Evolutionary conservation across 37 sponge, comb jelly and placozoan species (phyloP).

Genomic region (Halisarca cf. caerulea): DNA sequence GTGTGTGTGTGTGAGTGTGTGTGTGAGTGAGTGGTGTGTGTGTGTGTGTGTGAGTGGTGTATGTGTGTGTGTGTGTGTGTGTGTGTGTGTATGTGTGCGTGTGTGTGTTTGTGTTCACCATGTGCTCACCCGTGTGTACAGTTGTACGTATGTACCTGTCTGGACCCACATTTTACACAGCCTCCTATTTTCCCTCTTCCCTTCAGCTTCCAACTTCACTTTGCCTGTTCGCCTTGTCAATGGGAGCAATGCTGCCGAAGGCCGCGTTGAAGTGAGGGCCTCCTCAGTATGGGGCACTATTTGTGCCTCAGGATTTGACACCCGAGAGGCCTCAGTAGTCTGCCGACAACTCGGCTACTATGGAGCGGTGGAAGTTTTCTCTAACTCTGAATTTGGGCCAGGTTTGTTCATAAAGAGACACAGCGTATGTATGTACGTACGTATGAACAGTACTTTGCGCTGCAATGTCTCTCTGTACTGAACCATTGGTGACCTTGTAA

Average conservation of each 20-base stretch:
- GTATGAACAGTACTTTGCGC: no score
- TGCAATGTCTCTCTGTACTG: no score
- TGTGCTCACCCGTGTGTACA: not conserved
- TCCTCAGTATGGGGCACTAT: conserved; percentile 40
- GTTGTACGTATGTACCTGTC: not conserved
- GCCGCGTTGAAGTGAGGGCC: conserved; percentile 40
- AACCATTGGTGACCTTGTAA: no score
- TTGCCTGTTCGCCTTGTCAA: conserved; percentile 37
- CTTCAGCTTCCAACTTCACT: not conserved
- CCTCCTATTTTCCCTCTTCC: not conserved
- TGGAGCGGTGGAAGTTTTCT: not conserved
- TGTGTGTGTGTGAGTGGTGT: no score
- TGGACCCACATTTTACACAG: not conserved
- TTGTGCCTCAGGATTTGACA: conserved; percentile 35
- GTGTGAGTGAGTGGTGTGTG: no score
- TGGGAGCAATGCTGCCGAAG: conserved; percentile 31
- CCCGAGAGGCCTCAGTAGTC: conserved; percentile 36
- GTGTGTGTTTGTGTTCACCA: no score
- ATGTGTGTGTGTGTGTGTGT: not conserved
- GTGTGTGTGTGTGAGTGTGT: no score
- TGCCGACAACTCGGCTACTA: conserved; percentile 53
- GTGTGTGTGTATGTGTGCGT: not conserved
- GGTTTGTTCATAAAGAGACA: no score
- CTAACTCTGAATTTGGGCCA: not conserved
- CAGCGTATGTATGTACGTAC: no score